These are phyloP conservation scores for Xanthorhoe spadicearia DNA, from an alignment of 2,888 invertebrate genomes.

Conservation along the genomic window DNA sequence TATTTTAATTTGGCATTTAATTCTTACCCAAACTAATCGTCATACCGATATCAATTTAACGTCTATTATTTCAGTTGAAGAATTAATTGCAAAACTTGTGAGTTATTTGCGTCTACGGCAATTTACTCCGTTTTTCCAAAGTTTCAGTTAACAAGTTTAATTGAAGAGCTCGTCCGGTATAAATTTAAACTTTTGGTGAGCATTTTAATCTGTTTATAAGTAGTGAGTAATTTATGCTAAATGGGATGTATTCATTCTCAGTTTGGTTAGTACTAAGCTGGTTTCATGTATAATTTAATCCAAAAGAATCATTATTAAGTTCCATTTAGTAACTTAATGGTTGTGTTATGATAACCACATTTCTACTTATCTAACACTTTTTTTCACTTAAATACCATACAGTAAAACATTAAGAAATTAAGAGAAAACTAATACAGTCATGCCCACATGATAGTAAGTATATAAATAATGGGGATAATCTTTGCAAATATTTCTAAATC, in stretches of 20 bases:
- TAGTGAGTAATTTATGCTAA: constrained; percentile 57
- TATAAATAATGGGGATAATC: too few relatives aligned
- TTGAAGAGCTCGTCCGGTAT: constrained; percentile 80
- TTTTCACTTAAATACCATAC: too few relatives aligned
- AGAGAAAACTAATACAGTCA: too few relatives aligned
- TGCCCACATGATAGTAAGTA: too few relatives aligned
- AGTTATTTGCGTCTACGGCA: constrained; percentile 76
- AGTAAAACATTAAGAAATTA: too few relatives aligned
- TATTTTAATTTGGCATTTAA: not conserved
- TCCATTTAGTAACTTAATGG: too few relatives aligned
- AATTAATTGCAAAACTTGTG: constrained; percentile 79
- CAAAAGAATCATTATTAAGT: too few relatives aligned
- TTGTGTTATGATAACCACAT: too few relatives aligned
- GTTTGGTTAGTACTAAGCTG: constrained; percentile 46
- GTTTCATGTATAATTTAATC: too few relatives aligned
- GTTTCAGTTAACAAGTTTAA: constrained; percentile 82
- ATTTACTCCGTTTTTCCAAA: constrained; percentile 75
- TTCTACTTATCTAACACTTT: too few relatives aligned
- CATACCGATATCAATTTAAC: constrained; percentile 55
- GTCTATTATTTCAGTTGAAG: constrained; percentile 69
- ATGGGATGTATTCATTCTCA: constrained; percentile 66
- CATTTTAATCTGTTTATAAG: constrained; percentile 79
- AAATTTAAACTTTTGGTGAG: constrained; percentile 81
- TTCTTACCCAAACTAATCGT: constrained; percentile 21
- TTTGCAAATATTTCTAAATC: too few relatives aligned